Base-by-base conservation (phyloP, 2,113 vertebrate species). In the Spea multiplicata region DNA sequence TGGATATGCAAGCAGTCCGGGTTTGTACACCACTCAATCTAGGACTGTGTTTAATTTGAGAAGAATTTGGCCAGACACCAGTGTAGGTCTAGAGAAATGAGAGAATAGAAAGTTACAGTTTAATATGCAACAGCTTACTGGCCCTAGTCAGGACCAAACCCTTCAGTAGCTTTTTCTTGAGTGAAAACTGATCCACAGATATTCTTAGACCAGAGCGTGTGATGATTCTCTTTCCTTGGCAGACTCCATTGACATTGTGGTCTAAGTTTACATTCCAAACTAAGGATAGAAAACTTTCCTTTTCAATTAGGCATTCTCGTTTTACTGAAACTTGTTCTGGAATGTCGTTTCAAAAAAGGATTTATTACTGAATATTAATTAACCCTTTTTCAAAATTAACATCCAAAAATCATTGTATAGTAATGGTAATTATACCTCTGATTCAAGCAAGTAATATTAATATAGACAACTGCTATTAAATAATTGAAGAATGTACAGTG, bases 191-290 rank as follows among this genome's bases (percentile, higher is more conserved):
- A 83, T 77, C 73, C 68, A 73, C 53, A 17, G 73, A 84, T 91
- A 91, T 90, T 91, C 83, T 91, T 91, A 92, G 82, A 81, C 76
- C 85, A 67, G 86, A 86, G 84, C 83, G 84, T 83, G 84, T 81
- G 85, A 86, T 85, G 82, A 73, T 87, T 86, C 85, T 87, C 65
- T 80, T 49, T 84, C 76, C 74, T 84, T 84, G 88, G 82, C 74
- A 86, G 83, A 78, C 64, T 72, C 88, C 87, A 79, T 81, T 84
- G 81, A 65, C 87, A 84, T 69, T 83, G 78, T 84, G 80, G 65
- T 75, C 84, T 86, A 84, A 84, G 83, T 89, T 89, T 89, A 85
- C 83, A 86, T 92, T 90, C 91, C 82, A 87, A 81, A 83, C 86
- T 83, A 82, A 57, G 81, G 86, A 78, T 70, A 88, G 86, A 83